These are phyloP conservation scores for Alces alces DNA, from an alignment of 2,113 vertebrate species.

Conservation along the genomic window DNA sequence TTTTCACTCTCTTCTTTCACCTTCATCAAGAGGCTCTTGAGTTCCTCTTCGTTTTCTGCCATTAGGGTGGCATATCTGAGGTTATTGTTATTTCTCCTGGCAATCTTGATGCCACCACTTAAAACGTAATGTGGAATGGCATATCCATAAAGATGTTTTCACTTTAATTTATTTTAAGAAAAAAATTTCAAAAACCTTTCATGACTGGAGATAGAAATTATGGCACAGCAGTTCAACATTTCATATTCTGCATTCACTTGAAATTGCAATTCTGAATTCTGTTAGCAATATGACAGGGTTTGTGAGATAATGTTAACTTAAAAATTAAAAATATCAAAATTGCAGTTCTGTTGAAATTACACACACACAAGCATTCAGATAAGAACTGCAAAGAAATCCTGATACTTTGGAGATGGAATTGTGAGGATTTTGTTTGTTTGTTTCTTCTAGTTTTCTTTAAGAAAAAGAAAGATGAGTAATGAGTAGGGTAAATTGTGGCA, in stretches of 20 bases:
- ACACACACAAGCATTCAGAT: not conserved
- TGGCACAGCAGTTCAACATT: not conserved
- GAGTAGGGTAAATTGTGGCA: not conserved
- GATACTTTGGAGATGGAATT: not conserved
- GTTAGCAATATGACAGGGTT: not conserved
- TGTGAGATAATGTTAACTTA: not conserved
- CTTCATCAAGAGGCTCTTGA: not conserved
- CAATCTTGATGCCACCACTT: not conserved
- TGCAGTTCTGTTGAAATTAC: not conserved
- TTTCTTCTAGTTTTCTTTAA: not conserved
- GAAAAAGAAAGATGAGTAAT: not conserved
- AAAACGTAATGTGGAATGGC: not conserved
- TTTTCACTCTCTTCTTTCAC: not conserved
- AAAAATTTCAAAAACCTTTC: not conserved
- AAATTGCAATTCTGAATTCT: conserved; percentile 4
- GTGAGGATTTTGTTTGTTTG: not conserved
- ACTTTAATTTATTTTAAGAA: not conserved
- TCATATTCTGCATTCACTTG: not conserved
- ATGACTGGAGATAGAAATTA: not conserved
- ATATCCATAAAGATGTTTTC: not conserved
- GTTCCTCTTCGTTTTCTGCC: not conserved
- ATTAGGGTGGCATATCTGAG: not conserved
- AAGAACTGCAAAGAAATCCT: not conserved
- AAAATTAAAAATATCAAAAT: not conserved
- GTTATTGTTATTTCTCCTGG: not conserved